These are phyloP conservation scores for Drosophila hydei DNA, from an alignment of 1,140 invertebrate genomes.

Conservation along the genomic window DNA sequence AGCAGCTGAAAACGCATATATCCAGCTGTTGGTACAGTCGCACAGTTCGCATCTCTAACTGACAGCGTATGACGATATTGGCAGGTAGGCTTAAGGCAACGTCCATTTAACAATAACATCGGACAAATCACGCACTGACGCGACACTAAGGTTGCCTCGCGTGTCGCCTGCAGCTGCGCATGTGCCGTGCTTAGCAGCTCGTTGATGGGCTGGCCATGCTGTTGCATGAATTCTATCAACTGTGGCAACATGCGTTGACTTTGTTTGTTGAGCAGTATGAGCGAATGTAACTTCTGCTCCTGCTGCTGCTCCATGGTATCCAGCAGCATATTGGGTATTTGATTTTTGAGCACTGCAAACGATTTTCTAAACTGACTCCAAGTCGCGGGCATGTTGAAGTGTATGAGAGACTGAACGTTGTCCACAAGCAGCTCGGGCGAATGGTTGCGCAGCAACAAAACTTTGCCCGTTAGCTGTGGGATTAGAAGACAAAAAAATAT, in stretches of 20 bases:
- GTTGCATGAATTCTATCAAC: constrained; percentile 32
- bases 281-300: constrained; percentile 11
- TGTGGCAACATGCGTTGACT: constrained; percentile 16
- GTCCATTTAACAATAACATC: constrained; percentile 27
- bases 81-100: constrained; percentile 41
- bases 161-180: constrained; percentile 13
- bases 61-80: constrained; percentile 22
- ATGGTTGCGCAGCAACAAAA: constrained; percentile 16
- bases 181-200: background rate
- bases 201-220: constrained; percentile 14
- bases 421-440: constrained; percentile 27
- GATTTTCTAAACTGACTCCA: constrained; percentile 24
- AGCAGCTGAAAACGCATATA: constrained; percentile 26
- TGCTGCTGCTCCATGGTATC: background rate
- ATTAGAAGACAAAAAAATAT: background rate
- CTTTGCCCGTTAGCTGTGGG: constrained; percentile 8
- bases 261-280: constrained; percentile 18
- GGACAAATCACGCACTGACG: constrained; percentile 24
- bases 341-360: constrained; percentile 8
- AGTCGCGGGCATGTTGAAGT: constrained; percentile 28
- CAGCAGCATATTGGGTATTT: constrained; percentile 1
- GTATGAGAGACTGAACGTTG: constrained; percentile 13
- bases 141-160: background rate
- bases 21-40: constrained; percentile 31
- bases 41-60: background rate